Percentiles rank a stretch among this genome's conserved stretches.
Conservation (phyloP, 2,797 vertebrate genomes). For the Acestrorhynchus altus region DNA sequence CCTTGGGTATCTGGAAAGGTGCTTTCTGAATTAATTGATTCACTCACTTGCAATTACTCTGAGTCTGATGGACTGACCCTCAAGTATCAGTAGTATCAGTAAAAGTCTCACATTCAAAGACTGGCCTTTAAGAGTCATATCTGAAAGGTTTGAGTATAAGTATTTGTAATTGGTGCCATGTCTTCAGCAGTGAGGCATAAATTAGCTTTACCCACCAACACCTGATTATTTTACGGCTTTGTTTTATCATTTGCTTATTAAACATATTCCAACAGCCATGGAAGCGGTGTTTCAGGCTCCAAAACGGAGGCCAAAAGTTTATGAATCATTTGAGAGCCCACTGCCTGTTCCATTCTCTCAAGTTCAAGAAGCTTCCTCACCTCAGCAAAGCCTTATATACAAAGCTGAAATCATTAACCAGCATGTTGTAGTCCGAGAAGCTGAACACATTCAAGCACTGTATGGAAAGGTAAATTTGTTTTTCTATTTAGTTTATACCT, state of each 20-base stretch:
- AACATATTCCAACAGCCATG: constrained; percentile 57
- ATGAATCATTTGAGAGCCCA: constrained; percentile 80
- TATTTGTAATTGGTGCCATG: background rate
- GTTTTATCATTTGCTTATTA: background rate
- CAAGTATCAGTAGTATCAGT: no score
- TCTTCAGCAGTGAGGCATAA: background rate
- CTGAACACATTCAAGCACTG: constrained; percentile 81
- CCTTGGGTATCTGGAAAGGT: no score
- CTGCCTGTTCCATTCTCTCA: constrained; percentile 77
- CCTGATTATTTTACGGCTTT: background rate
- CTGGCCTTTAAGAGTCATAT: no score
- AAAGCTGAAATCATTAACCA: constrained; percentile 85
- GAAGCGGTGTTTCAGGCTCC: constrained; percentile 88
- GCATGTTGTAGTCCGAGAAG: constrained; percentile 81
- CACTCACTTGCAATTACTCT: no score
- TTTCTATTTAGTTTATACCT: background rate
- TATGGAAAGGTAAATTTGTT: constrained; percentile 79
- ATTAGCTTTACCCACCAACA: background rate
- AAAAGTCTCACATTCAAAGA: no score
- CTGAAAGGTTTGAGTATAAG: no score
- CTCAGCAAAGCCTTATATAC: constrained; percentile 70
- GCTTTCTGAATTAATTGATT: no score
- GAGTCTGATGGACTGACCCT: no score
- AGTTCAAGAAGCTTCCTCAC: constrained; percentile 49
- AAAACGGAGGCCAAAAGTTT: constrained; percentile 82